phyloP scores from a whole-genome alignment of 2,797 vertebrate species.

The Diglossa cyanea region DNA sequence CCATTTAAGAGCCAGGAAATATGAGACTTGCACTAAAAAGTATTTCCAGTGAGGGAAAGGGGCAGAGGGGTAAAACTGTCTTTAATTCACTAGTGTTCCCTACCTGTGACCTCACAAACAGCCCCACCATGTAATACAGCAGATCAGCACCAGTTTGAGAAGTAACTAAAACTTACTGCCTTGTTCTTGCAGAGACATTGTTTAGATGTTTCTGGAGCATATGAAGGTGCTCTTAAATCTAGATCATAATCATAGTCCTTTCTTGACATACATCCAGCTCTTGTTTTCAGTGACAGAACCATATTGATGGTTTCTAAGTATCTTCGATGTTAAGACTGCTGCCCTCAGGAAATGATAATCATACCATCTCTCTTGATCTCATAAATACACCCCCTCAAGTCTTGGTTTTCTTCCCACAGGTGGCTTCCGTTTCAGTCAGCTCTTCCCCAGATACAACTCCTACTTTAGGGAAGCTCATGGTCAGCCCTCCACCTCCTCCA shows the following conservation, averaged over 20 bases:
- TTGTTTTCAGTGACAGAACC: background rate
- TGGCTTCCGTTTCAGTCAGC: background rate
- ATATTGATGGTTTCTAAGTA: background rate
- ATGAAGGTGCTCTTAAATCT: background rate
- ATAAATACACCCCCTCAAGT: background rate
- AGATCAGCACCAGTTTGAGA: background rate
- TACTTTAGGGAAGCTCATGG: background rate
- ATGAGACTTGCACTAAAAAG: background rate
- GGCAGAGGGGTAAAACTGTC: background rate
- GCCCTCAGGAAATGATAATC: background rate
- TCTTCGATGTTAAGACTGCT: background rate
- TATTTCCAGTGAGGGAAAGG: background rate
- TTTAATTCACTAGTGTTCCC: background rate
- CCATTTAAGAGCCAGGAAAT: background rate
- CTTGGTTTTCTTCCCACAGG: background rate
- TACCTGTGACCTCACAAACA: background rate
- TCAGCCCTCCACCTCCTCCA: background rate
- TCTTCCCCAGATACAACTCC: background rate
- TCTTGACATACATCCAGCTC: background rate
- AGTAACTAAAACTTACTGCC: background rate
- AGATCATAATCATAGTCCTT: background rate
- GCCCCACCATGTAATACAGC: background rate
- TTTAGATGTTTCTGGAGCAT: background rate
- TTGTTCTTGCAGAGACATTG: background rate
- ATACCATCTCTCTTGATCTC: background rate